Base-by-base conservation (phyloP, 30 jellyfish, hydroid and myxozoan species). In the Aurelia coerulea region DNA sequence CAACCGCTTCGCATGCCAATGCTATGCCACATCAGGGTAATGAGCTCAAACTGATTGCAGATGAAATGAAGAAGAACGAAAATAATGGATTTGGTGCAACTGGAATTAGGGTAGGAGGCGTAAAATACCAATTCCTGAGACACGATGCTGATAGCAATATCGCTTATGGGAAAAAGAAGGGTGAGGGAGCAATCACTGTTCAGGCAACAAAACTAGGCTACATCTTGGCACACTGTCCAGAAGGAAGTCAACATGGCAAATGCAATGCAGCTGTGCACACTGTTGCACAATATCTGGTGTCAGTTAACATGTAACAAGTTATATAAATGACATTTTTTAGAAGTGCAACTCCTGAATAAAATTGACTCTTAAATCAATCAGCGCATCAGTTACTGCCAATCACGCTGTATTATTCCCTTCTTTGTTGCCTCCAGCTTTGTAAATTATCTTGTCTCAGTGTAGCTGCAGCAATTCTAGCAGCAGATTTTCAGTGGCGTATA, bases 211-310 rank as follows among this genome's bases (percentile, higher is more conserved):
- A 80, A 65, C 34, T 86, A n/a, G 95, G 89, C 5, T 68, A 80
- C 5, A 83, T 92, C 13, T 59, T 87, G 54, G 98, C 86, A 19
- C 98, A 92, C 78, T 53, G 92, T 19, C 74, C 88, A 13, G 98
- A 92, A 69, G 98, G 98, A 32, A 78, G 58, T 10, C 96, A 86
- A 79, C 98, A 92, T 13, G 96, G 97, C 16, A 65, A 11, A 16
- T 71, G 90, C 54, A 92, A 92, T 65, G 63, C 76, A 17, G 98
- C 97, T 46, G 98, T 92, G 58, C 84, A 64, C 9, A 70, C 37
- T 0, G 78, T 92, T 56, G 92, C 85, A 13, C 87, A 74, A 15
- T 86, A 92, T 78, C 80, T 92, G 41, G 91, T 79, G 17, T n/a
- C 78, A 59, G 11, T 60, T 11, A 84, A 84, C 65, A 32, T 42